Evolutionary conservation across 2,888 invertebrate species (phyloP), one percentile per base, ranked within the genome.

Genomic region (Eupeodes latifasciatus): DNA sequence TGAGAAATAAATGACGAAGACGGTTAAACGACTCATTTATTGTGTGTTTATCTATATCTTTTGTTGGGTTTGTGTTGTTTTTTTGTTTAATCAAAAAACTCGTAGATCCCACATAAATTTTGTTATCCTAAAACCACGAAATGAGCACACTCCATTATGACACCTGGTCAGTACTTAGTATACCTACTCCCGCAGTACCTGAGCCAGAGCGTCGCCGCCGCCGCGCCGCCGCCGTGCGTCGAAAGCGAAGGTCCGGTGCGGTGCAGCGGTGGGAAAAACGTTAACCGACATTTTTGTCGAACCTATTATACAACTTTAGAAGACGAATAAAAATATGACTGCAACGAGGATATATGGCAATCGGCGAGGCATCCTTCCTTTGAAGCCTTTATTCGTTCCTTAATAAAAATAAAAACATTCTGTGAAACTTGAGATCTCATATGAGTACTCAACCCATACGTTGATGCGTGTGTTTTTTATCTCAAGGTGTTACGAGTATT

Each of bases 141-240:
- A 72, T 59, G 85, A 81, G 88, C 88, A 88, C 88, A 88, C 88
- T 88, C 61, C 88, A 81, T 69, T 75, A 78, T 75, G 78, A 85
- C 88, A 88, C 88, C 88, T 88, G 88, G 88, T 53, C 75, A 78
- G 64, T 74, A 71, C 81, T 77, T 2, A 27, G 27, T 2, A 27
- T 27, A 27, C 27, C 81, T 61, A 66, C 40, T 40, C 40, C 5
- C 40, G 5, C 40, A 40, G 9, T 40, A 36, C 9, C 34, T 36
- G 14, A 36, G 61, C n/a, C 62, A 12, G 36, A 61, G 10, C 44
- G 51, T 51, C 55, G 1, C 11, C 19, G 16, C 40, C 16, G 40
- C 11, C 19, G 16, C 40, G 11, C 16, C 19, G 19, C 19, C 34
- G 14, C 47, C 11, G 3, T 11, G 27, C n/a, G n/a, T 49, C 47